Evolutionary conservation across 1,140 invertebrate genomes (phyloP), one percentile per base, ranked within the genome.

Genomic region (Drosophila melanogaster): DNA sequence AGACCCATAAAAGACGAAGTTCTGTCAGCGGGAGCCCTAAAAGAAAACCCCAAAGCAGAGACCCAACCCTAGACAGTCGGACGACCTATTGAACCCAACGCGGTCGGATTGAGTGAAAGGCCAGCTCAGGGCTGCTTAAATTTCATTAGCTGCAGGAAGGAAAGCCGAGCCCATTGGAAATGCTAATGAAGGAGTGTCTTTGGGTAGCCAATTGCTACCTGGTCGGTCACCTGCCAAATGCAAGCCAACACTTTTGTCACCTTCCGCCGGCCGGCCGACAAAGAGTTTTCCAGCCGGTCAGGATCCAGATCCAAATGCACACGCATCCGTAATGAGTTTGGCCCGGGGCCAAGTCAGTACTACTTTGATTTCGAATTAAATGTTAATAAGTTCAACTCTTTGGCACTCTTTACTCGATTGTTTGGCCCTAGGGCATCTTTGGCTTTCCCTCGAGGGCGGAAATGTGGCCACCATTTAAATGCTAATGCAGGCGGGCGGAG

Each of bases 351-450:
- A 65, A 54, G 66, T 44, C 58, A 64, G 35, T 58, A 61, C 44
- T 58, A 60, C 60, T 87, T 87, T 87, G 83, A 81, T 81, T 85
- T 87, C 78, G 62, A 85, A 85, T 85, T 87, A 85, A 85, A 85
- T 85, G 81, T 85, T 87, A 85, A 86, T 85, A 73, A 49, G 72
- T 73, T 54, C 77, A 81, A 86, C 81, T 86, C 83, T 77, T 80
- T 85, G 58, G 61, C 55, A 53, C 58, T 35, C 30, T 17, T 19
- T 19, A 33, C 11, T 24, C 26, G 47, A 50, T 50, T 33, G 47
- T 15, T 49, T 49, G 47, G 3, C 47, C 60, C 26, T n/a, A 43
- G 49, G 47, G 22, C 10, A 11, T 11, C 47, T 30, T 30, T 43
- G 43, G 43, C 43, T 78, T 69, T 54, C 56, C 43, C 70, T 53